A percentile compares a stretch with the other conserved stretches of the same genome.
Evolutionary conservation across 2,888 invertebrate species (phyloP).

Genomic region (Lottia scabra): DNA sequence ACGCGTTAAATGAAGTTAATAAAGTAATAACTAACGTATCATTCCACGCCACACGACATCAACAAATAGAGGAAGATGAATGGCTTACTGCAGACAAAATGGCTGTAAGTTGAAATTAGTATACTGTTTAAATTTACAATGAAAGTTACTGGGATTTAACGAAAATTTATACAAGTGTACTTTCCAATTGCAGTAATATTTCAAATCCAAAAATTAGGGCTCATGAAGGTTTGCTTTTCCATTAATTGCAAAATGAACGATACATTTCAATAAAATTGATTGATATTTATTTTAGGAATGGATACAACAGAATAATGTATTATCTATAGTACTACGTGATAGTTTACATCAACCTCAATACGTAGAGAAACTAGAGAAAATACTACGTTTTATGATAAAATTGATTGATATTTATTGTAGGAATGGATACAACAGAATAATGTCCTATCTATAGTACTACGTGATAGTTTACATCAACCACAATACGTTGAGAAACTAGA

Average conservation of each 20-base stretch:
- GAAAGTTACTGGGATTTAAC: no score
- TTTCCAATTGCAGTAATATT: no score
- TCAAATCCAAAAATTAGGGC: no score
- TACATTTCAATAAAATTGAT: no score
- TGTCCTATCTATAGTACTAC: slow-evolving; percentile 92
- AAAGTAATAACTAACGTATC: slow-evolving; percentile 89
- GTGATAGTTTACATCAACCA: slow-evolving; percentile 96
- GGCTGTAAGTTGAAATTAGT: slow-evolving; percentile 79
- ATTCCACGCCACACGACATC: slow-evolving; percentile 81
- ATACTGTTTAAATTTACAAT: no score
- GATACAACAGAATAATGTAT: slow-evolving; percentile 95
- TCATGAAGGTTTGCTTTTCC: no score
- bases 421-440: slow-evolving; percentile 94
- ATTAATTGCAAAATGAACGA: no score
- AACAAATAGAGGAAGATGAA: slow-evolving; percentile 76
- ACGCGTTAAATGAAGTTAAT: slow-evolving; percentile 97
- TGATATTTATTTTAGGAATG: slow-evolving; percentile 72
- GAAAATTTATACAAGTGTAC: no score
- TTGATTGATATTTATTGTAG: slow-evolving; percentile 27
- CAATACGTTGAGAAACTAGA: slow-evolving; percentile 95
- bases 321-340: slow-evolving; percentile 94
- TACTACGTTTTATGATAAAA: not conserved
- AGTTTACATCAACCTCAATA: slow-evolving; percentile 95
- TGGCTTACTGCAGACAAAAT: slow-evolving; percentile 94
- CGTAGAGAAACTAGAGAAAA: slow-evolving; percentile 89